Percentiles rank a stretch among this genome's conserved stretches.
Conservation (phyloP, 2,797 vertebrate species). For the Anguilla marmorata region DNA sequence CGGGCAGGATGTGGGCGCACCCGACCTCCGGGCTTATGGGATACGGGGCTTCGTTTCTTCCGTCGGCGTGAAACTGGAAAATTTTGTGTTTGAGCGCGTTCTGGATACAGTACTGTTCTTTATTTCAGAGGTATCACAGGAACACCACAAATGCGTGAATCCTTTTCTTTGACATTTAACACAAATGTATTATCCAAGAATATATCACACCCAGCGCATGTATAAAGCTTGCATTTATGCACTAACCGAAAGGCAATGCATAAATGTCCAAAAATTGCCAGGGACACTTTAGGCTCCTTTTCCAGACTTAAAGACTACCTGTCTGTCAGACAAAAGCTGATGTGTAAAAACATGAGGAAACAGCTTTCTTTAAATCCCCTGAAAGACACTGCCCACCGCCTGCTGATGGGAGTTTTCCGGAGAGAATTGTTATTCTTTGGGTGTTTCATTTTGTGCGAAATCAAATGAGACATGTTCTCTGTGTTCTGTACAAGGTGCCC, state of each 20-base stretch:
- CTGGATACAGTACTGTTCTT: neutral
- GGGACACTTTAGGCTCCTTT: neutral
- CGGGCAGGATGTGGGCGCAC: slow-evolving; percentile 22
- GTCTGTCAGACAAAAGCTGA: neutral
- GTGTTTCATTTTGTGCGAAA: neutral
- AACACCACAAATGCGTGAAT: neutral
- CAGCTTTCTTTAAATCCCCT: neutral
- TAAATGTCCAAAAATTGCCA: neutral
- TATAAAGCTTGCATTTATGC: neutral
- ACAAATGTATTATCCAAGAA: neutral
- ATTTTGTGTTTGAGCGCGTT: neutral
- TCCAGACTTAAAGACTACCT: neutral
- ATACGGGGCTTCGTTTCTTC: slow-evolving; percentile 14
- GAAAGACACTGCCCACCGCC: neutral
- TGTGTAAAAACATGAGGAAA: neutral
- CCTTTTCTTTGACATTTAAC: neutral
- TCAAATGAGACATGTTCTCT: neutral
- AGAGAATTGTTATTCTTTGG: neutral
- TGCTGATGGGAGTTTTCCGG: neutral
- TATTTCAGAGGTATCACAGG: neutral
- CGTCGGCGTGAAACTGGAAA: slow-evolving; percentile 25
- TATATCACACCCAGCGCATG: neutral
- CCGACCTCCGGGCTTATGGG: neutral
- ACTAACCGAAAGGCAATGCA: neutral
- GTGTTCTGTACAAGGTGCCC: neutral